Evolutionary conservation across 1,140 invertebrate genomes (phyloP).

Genomic region (Vanessa atalanta): DNA sequence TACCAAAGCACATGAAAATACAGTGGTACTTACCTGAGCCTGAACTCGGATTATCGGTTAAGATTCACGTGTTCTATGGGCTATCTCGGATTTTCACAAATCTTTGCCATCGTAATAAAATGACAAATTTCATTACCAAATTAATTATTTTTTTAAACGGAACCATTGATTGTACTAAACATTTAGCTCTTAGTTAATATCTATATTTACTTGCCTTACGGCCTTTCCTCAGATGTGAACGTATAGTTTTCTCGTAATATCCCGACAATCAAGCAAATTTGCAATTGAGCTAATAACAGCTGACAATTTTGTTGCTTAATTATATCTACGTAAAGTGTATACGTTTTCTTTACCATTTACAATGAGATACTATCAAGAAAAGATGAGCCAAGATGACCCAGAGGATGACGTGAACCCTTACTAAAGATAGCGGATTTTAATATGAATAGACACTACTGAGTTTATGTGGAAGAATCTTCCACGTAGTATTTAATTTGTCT

Average conservation of each 20-base stretch:
- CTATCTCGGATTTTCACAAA: background rate
- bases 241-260: background rate
- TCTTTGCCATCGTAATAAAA: background rate
- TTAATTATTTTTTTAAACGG: background rate
- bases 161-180: background rate
- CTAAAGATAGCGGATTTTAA: no score
- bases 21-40: no score
- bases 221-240: background rate
- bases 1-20: no score
- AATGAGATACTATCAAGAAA: background rate
- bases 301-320: background rate
- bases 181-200: background rate
- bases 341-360: background rate
- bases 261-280: background rate
- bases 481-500: no score
- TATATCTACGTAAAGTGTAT: background rate
- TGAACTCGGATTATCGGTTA: no score
- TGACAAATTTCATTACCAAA: background rate
- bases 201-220: background rate
- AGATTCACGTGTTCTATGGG: no score
- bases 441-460: no score
- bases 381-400: background rate
- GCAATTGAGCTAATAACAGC: background rate
- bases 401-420: no score
- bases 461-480: no score